Percentiles rank a stretch among this genome's conserved stretches.
These are phyloP conservation scores for Antheraea pernyi DNA, from an alignment of 1,140 invertebrate species.

Conservation along the genomic window DNA sequence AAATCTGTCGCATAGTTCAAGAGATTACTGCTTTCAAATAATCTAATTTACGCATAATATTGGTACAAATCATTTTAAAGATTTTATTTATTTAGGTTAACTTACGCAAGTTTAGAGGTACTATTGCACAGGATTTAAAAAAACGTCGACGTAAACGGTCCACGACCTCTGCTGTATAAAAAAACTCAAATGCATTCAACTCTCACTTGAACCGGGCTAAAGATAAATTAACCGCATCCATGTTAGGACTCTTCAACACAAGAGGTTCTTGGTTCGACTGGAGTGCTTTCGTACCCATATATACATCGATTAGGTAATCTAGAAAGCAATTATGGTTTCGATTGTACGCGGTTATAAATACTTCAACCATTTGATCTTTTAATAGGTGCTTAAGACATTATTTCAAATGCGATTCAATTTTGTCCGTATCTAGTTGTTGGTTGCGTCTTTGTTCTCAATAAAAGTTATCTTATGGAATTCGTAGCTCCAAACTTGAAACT, in stretches of 20 bases:
- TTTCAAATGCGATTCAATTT: background rate
- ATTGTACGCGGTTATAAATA: conserved; percentile 3
- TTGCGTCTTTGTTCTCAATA: no score
- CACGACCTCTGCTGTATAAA: background rate
- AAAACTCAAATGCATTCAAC: background rate
- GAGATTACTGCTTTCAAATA: no score
- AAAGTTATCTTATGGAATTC: no score
- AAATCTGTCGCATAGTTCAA: no score
- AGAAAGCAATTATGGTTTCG: background rate
- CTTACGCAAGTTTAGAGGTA: no score
- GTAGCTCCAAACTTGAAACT: no score
- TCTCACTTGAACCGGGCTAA: background rate
- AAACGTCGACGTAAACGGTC: no score
- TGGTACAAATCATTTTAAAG: no score
- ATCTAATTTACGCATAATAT: no score
- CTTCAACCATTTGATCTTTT: background rate
- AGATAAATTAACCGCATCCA: background rate
- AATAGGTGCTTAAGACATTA: background rate
- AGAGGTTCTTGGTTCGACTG: background rate
- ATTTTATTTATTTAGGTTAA: no score
- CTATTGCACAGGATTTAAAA: no score
- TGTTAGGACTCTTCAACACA: background rate
- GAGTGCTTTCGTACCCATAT: background rate
- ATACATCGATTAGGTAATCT: conserved; percentile 1
- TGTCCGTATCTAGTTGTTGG: background rate